These are phyloP conservation scores for Phyllostomus hastatus DNA, from an alignment of 2,113 vertebrate genomes.

Conservation along the genomic window DNA sequence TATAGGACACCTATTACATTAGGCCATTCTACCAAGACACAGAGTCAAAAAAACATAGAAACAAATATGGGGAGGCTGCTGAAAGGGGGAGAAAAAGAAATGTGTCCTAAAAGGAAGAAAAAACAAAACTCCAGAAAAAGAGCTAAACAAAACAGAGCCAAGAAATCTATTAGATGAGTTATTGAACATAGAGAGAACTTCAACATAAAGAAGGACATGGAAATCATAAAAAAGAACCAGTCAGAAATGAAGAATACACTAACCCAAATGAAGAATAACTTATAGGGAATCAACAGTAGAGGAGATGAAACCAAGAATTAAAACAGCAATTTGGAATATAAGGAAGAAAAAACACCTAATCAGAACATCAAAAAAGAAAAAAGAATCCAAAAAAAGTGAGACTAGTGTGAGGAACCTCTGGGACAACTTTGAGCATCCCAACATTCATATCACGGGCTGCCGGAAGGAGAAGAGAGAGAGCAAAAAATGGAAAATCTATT, in stretches of 20 bases:
- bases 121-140: neutral
- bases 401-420: neutral
- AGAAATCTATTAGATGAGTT: neutral
- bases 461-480: neutral
- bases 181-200: neutral
- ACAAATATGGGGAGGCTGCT: neutral
- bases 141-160: neutral
- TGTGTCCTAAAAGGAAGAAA: neutral
- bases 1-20: neutral
- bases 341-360: neutral
- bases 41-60: neutral
- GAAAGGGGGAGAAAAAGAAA: neutral
- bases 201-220: neutral
- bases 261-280: neutral
- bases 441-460: neutral
- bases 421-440: neutral
- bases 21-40: neutral
- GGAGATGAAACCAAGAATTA: neutral
- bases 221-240: neutral
- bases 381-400: neutral
- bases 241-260: neutral
- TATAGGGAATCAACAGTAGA: neutral
- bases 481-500: neutral
- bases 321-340: neutral
- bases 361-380: neutral